A percentile compares a stretch with the other conserved stretches of the same genome.
phyloP scores from a whole-genome alignment of 2,888 invertebrate species.

The Achlya flavicornis region DNA sequence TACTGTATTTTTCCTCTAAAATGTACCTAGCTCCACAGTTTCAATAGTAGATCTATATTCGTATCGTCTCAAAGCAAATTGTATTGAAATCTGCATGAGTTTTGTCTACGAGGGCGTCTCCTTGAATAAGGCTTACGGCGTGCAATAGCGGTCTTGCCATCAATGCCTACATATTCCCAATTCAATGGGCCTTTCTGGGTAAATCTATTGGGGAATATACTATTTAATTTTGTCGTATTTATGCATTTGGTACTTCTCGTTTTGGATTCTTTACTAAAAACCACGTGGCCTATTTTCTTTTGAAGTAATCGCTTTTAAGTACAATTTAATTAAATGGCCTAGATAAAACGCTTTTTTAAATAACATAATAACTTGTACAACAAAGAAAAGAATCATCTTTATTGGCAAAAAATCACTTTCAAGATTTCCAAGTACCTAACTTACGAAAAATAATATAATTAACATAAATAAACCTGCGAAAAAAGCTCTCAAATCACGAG shows the following conservation, averaged over 20 bases:
- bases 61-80: conserved; percentile 47
- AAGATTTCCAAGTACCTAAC: background rate
- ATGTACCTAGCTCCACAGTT: conserved; percentile 23
- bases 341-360: background rate
- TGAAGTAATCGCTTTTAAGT: no score
- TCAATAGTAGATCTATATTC: conserved; percentile 15
- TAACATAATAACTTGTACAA: background rate
- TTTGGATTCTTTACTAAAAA: no score
- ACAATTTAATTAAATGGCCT: no score
- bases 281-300: no score
- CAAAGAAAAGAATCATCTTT: background rate
- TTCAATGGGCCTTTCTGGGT: background rate
- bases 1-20: background rate
- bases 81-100: conserved; percentile 54
- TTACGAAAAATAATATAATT: background rate
- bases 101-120: conserved; percentile 39
- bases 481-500: conserved; percentile 2
- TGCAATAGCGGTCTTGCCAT: conserved; percentile 22
- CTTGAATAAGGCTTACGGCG: conserved; percentile 36
- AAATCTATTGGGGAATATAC: background rate
- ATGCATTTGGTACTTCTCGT: no score
- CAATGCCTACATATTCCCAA: background rate
- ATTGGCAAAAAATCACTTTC: background rate
- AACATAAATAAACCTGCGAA: conserved; percentile 1
- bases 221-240: background rate